Conservation (phyloP, 2,113 vertebrate species). For the Parus major region DNA sequence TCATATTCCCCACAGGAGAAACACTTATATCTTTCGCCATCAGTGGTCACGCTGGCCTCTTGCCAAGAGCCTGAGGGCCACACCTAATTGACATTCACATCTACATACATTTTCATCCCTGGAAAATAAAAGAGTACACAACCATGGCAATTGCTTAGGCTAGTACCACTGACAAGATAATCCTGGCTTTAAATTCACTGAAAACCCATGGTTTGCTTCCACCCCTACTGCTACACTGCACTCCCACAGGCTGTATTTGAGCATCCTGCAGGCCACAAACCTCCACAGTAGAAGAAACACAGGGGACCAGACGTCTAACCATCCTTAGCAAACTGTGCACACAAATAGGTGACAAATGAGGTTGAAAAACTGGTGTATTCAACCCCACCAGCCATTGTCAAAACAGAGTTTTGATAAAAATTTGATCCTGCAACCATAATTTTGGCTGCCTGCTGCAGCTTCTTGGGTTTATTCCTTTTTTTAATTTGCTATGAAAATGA, state of each 20-base stretch:
- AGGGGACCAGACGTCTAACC: not conserved
- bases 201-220: not conserved
- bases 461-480: not conserved
- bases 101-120: not conserved
- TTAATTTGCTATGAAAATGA: not conserved
- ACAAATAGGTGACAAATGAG: not conserved
- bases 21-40: not conserved
- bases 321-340: not conserved
- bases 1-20: not conserved
- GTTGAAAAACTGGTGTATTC: not conserved
- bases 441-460: not conserved
- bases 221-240: fast-evolving
- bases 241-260: not conserved
- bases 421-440: not conserved
- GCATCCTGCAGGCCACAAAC: not conserved
- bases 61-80: not conserved
- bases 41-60: not conserved
- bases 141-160: not conserved
- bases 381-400: not conserved
- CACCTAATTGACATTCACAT: not conserved
- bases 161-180: not conserved
- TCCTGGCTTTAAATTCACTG: not conserved
- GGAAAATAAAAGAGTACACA: not conserved
- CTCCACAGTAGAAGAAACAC: not conserved
- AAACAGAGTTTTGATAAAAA: not conserved